Evolutionary conservation across 2,113 vertebrate species (phyloP).

Genomic region (Hemicordylus capensis): DNA sequence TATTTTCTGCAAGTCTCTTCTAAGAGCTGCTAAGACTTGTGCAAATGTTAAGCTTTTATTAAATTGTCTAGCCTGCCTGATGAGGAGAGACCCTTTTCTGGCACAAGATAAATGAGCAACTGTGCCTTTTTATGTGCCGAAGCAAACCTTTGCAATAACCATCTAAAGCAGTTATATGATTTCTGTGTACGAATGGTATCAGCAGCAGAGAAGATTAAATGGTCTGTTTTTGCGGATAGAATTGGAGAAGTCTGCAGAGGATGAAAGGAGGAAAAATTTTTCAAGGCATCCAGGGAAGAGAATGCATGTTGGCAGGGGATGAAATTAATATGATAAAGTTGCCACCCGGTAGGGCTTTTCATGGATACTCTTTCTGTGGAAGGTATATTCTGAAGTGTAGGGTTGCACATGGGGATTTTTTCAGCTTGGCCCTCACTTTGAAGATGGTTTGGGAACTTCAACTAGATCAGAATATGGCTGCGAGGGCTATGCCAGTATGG

Average conservation of each 20-base stretch:
- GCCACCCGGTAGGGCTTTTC: neutral
- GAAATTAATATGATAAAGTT: neutral
- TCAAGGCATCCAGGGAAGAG: neutral
- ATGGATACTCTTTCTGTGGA: slow-evolving; percentile 24
- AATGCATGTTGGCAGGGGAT: neutral
- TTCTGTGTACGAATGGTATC: slow-evolving; percentile 14
- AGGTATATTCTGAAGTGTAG: slow-evolving; percentile 9
- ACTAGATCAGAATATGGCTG: no score
- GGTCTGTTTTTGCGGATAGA: neutral
- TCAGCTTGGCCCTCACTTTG: neutral
- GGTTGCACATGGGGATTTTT: slow-evolving; percentile 4
- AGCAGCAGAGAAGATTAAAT: slow-evolving; percentile 8
- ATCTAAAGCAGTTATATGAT: slow-evolving; percentile 19
- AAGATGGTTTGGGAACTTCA: no score
- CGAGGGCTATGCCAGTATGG: no score
- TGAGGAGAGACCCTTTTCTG: slow-evolving; percentile 29
- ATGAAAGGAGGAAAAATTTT: neutral
- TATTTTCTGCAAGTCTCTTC: neutral
- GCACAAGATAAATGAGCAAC: slow-evolving; percentile 19
- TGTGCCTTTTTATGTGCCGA: slow-evolving; percentile 41
- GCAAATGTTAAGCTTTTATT: slow-evolving; percentile 51
- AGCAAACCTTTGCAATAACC: slow-evolving; percentile 33
- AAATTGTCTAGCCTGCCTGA: slow-evolving; percentile 33
- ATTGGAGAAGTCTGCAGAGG: slow-evolving; percentile 7
- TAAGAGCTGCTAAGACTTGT: slow-evolving; percentile 26